Percentiles rank a stretch among this genome's conserved stretches.
phyloP scores from a whole-genome alignment of 2,888 invertebrate species.

The Pammene fasciana region DNA sequence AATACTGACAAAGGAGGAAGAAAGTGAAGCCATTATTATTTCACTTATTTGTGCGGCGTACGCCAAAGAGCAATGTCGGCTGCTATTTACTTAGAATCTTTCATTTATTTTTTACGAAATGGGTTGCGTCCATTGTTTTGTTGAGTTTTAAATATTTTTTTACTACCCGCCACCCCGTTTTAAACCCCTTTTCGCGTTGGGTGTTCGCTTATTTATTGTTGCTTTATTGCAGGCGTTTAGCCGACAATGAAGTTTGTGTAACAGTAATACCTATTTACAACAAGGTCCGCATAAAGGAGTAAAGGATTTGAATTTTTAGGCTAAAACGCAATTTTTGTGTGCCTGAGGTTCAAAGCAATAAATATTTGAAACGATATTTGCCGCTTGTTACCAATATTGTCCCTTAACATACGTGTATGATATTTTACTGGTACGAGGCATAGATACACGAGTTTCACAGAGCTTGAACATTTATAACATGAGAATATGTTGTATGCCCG shows the following conservation, averaged over 20 bases:
- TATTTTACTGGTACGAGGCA: background rate
- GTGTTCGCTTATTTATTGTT: constrained; percentile 69
- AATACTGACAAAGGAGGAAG: constrained; percentile 55
- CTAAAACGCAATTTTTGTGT: background rate
- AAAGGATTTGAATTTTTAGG: background rate
- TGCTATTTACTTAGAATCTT: constrained; percentile 62
- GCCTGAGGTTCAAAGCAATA: background rate
- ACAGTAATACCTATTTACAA: constrained; percentile 47
- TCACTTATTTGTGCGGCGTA: constrained; percentile 58
- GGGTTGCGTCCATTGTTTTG: constrained; percentile 66
- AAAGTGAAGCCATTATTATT: constrained; percentile 63
- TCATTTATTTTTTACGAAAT: constrained; percentile 64
- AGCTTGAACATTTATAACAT: constrained; percentile 29
- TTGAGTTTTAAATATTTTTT: constrained; percentile 64
- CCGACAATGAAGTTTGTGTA: constrained; percentile 69
- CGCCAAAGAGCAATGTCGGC: constrained; percentile 56
- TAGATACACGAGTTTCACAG: background rate
- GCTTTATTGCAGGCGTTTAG: constrained; percentile 66
- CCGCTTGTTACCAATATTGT: background rate
- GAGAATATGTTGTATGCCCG: background rate
- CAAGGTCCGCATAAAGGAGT: background rate
- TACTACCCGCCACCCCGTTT: constrained; percentile 64
- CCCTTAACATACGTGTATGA: background rate
- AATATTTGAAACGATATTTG: too few species aligned
- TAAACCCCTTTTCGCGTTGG: constrained; percentile 63